Evolutionary conservation across 2,888 invertebrate species (phyloP).

Genomic region (Agapetus fuscipes): DNA sequence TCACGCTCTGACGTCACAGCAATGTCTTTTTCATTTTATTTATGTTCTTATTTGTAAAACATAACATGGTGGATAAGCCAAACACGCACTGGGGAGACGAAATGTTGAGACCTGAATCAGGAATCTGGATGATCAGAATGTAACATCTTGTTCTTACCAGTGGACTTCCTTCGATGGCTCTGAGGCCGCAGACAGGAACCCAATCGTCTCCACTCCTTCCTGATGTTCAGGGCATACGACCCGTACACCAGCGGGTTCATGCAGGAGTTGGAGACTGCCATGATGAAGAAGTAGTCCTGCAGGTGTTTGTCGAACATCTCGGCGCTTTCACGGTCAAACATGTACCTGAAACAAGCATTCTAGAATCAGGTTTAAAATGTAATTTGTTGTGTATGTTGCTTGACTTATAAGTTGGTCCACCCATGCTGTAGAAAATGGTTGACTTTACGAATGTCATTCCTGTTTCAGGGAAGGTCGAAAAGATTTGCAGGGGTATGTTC

Average conservation of each 20-base stretch:
- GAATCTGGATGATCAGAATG: too few relatives aligned
- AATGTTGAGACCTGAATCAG: too few relatives aligned
- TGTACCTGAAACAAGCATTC: conserved; percentile 49
- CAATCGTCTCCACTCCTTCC: conserved; percentile 28
- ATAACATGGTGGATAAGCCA: too few relatives aligned
- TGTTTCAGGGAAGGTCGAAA: too few relatives aligned
- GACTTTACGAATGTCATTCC: too few relatives aligned
- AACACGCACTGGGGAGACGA: too few relatives aligned
- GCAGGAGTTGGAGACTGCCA: conserved; percentile 74
- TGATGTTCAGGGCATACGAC: conserved; percentile 53
- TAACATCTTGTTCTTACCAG: conserved; percentile 18
- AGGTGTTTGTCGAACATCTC: conserved; percentile 50
- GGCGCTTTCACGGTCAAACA: conserved; percentile 59
- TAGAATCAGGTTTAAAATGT: background rate
- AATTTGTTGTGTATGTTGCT: too few relatives aligned
- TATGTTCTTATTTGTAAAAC: too few relatives aligned
- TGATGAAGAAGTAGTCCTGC: conserved; percentile 64
- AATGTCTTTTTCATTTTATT: conserved; percentile 23
- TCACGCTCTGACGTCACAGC: too few relatives aligned
- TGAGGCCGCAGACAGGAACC: conserved; percentile 11
- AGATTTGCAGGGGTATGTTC: too few relatives aligned
- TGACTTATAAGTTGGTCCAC: too few relatives aligned
- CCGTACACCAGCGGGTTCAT: conserved; percentile 74
- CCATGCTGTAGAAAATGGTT: too few relatives aligned
- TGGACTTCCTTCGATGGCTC: conserved; percentile 15